Percentiles rank a stretch among this genome's conserved stretches.
These are phyloP conservation scores for Argyrosomus japonicus DNA, from an alignment of 2,113 vertebrate genomes.

Conservation along the genomic window DNA sequence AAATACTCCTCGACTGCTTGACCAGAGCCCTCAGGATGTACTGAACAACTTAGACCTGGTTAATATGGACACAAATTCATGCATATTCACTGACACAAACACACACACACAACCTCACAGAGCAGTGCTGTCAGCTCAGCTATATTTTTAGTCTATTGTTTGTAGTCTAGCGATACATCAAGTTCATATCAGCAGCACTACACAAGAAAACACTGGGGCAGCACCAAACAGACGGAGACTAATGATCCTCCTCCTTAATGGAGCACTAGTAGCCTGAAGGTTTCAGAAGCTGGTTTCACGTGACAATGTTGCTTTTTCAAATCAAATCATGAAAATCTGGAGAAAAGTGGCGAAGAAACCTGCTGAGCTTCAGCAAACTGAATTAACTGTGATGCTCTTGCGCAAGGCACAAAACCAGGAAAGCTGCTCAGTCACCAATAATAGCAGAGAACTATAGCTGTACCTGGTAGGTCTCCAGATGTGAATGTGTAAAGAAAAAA, in stretches of 20 bases:
- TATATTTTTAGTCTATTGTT: slow-evolving; percentile 80
- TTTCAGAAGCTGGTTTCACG: slow-evolving; percentile 27
- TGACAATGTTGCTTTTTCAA: slow-evolving; percentile 28
- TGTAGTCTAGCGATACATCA: slow-evolving; percentile 75
- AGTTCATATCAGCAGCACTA: slow-evolving; percentile 69
- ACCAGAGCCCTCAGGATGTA: slow-evolving; percentile 35
- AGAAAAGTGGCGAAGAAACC: slow-evolving; percentile 24
- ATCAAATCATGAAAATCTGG: slow-evolving; percentile 39
- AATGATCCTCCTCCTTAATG: slow-evolving; percentile 72
- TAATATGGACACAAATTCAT: slow-evolving; percentile 11
- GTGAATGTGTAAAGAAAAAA: background rate
- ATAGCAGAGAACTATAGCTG: background rate
- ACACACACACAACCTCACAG: slow-evolving; percentile 19
- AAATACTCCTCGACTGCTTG: slow-evolving; percentile 6
- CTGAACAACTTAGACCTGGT: slow-evolving; percentile 30
- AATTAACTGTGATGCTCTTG: background rate
- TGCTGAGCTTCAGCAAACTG: slow-evolving; percentile 5
- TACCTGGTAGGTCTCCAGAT: background rate
- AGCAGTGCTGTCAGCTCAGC: slow-evolving; percentile 44
- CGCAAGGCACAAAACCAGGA: slow-evolving; percentile 24
- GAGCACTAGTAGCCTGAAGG: slow-evolving; percentile 56
- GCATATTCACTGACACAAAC: slow-evolving; percentile 34
- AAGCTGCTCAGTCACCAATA: background rate
- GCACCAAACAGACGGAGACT: slow-evolving; percentile 78
- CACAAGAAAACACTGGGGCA: slow-evolving; percentile 66